A percentile compares a stretch with the other conserved stretches of the same genome.
phyloP scores from a whole-genome alignment of 2,113 vertebrate species.

The Gorsachius goisagi region DNA sequence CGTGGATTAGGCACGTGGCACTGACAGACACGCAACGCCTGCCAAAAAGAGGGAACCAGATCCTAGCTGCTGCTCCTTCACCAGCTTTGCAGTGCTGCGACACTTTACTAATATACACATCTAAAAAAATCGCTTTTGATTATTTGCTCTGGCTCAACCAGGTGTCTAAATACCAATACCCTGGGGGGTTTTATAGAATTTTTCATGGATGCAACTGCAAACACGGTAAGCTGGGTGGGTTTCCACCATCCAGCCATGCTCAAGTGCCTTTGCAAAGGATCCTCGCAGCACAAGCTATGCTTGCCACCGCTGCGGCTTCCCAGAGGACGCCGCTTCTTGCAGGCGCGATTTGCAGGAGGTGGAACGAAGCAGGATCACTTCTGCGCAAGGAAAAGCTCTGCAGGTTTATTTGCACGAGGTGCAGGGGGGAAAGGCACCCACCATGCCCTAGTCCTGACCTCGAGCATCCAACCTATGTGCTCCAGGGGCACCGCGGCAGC shows the following conservation, averaged over 20 bases:
- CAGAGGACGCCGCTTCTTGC: background rate
- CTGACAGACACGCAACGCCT: background rate
- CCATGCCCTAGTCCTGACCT: background rate
- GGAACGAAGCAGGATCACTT: accelerated
- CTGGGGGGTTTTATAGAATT: background rate
- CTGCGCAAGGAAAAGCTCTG: background rate
- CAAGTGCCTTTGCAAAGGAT: background rate
- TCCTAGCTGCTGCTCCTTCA: accelerated
- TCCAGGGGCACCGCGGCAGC: background rate
- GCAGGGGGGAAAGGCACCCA: background rate
- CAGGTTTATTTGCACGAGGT: background rate
- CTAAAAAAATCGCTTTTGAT: background rate
- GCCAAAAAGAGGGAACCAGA: background rate
- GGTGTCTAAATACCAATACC: background rate
- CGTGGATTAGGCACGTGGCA: background rate
- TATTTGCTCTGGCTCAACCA: background rate
- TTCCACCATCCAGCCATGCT: background rate
- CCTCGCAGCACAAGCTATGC: background rate
- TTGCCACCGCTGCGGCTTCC: background rate
- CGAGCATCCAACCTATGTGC: background rate
- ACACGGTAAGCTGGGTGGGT: background rate
- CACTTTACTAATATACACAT: accelerated
- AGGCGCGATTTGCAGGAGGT: background rate
- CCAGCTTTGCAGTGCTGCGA: background rate
- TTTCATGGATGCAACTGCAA: background rate